Evolutionary conservation across 2,888 invertebrate genomes (phyloP), one percentile per base, ranked within the genome.

Genomic region (Troides oblongomaculatus): DNA sequence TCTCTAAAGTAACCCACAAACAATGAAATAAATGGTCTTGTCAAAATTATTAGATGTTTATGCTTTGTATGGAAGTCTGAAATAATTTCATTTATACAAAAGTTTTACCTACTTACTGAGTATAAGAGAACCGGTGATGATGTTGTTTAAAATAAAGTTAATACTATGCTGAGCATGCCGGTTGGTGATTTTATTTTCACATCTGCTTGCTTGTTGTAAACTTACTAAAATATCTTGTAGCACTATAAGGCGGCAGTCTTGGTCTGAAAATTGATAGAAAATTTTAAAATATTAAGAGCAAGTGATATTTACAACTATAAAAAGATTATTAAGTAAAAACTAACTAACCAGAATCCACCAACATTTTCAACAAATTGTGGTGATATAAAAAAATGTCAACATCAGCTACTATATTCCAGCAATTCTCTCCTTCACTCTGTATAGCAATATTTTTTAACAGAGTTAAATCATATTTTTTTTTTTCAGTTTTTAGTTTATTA

Each of bases 331-430:
- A 18, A 53, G 6, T 18, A 62, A 58, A 46, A 56, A 67, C 43
- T 7, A 53, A 69, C 73, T 78, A 78, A 90, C 91, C 89, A 77
- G 87, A 82, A 71, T 82, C 77, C 7, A 82, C 75, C 43, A 89
- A 71, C 36, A 76, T 76, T 67, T 75, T 81, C 46, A 91, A 74
- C 70, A 87, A 84, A 46, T 76, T 78, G 69, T 81, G 80, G 73
- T 87, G 81, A 25, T 81, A 72, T 8, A 87, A 73, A 50, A 89
- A 74, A 5, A 88, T 81, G 73, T 78, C 79, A 23, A 78, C 77
- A 74, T 89, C 90, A 12, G 83, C 80, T 10, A 88, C 83, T 72
- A 91, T 82, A 73, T 82, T 87, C 87, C 86, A 90, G 43, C 74
- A 74, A 62, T 80, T 76, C 57, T 72, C 30, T 63, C 77, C 72